Conservation (phyloP, 2,113 vertebrate genomes). For the Dolichallabes microphthalmus region DNA sequence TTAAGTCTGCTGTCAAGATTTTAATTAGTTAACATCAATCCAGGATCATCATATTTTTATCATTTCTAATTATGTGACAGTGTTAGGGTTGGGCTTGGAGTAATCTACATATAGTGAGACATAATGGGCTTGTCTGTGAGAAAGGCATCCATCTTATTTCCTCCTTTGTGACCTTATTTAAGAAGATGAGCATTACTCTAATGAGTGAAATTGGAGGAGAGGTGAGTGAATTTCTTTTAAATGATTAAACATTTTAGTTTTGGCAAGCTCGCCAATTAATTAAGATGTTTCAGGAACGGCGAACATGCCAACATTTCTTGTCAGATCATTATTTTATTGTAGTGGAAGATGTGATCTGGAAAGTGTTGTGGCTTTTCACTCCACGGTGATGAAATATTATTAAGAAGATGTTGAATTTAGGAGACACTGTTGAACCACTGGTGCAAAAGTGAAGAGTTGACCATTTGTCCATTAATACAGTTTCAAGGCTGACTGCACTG, state of each 20-base stretch:
- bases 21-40: conserved; percentile 33
- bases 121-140: conserved; percentile 40
- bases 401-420: background rate
- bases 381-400: background rate
- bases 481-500: background rate
- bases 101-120: conserved; percentile 31
- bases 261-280: background rate
- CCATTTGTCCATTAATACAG: background rate
- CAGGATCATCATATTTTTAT: conserved; percentile 15
- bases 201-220: conserved; percentile 1
- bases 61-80: conserved; percentile 33
- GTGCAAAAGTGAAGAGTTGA: background rate
- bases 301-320: background rate
- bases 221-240: background rate
- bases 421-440: background rate
- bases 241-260: background rate
- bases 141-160: conserved; percentile 26
- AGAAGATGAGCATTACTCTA: background rate
- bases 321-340: background rate
- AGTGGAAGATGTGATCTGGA: background rate
- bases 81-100: background rate
- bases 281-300: background rate
- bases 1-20: conserved; percentile 3
- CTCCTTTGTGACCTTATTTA: conserved; percentile 18
- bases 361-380: background rate